Conservation (phyloP, 1,140 invertebrate species). For the Streblospio benedicti region DNA sequence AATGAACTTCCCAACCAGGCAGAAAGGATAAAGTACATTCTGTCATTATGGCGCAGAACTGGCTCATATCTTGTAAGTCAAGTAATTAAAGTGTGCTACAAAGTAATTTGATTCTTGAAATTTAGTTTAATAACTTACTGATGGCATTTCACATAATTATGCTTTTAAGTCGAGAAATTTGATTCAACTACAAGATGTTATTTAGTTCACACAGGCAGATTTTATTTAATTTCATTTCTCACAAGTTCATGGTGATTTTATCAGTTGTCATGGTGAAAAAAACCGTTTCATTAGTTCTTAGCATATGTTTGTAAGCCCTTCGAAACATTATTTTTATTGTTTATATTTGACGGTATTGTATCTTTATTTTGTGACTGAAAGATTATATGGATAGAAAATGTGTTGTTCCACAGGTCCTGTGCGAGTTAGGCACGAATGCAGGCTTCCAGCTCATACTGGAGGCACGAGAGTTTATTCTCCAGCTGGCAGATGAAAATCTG, state of each 20-base stretch:
- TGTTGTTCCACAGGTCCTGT: slow-evolving; percentile 52
- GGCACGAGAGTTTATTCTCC: slow-evolving; percentile 44
- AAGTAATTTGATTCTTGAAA: slow-evolving; percentile 2
- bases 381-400: neutral
- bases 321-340: too few relatives aligned
- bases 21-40: slow-evolving; percentile 59
- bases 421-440: slow-evolving; percentile 72
- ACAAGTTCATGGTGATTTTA: too few relatives aligned
- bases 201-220: too few relatives aligned
- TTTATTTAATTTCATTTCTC: too few relatives aligned
- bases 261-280: too few relatives aligned
- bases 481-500: slow-evolving; percentile 51
- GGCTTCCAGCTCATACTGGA: slow-evolving; percentile 57
- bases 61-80: slow-evolving; percentile 57
- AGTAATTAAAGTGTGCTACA: neutral
- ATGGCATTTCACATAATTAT: too few relatives aligned
- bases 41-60: slow-evolving; percentile 79
- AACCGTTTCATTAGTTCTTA: too few relatives aligned
- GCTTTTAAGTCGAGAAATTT: too few relatives aligned
- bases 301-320: too few relatives aligned
- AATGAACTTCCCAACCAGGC: slow-evolving; percentile 65
- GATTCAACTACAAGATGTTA: too few relatives aligned
- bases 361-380: neutral
- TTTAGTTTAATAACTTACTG: too few relatives aligned
- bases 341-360: too few relatives aligned